phyloP scores from a whole-genome alignment of 2,888 invertebrate species.

The Agrotis clavis region DNA sequence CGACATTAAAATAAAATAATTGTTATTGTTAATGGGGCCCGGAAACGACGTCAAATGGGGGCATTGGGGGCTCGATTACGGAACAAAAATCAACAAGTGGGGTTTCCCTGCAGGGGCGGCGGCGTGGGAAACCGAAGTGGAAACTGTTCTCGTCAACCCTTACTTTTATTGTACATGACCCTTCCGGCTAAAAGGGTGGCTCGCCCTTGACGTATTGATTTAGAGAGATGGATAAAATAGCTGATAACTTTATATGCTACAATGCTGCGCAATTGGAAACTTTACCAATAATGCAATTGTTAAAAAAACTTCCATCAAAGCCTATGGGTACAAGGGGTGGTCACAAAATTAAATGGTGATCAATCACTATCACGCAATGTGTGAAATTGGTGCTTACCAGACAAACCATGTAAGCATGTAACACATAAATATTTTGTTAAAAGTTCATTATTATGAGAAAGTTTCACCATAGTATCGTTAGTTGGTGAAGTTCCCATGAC shows the following conservation, averaged over 20 bases:
- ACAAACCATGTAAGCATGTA: slow-evolving; percentile 7
- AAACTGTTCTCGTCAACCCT: slow-evolving; percentile 86
- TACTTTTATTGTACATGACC: slow-evolving; percentile 77
- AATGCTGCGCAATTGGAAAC: not conserved
- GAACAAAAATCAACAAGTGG: slow-evolving; percentile 87
- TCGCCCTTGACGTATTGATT: slow-evolving; percentile 59
- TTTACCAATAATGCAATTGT: not conserved
- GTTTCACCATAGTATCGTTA: slow-evolving; percentile 35
- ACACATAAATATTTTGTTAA: slow-evolving; percentile 48
- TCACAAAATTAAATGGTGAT: not conserved
- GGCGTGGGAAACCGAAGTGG: slow-evolving; percentile 87
- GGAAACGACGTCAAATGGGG: slow-evolving; percentile 82
- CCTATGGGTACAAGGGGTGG: not conserved
- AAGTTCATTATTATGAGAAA: slow-evolving; percentile 51
- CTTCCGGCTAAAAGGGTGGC: slow-evolving; percentile 76
- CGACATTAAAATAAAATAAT: slow-evolving; percentile 73
- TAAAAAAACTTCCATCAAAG: not conserved
- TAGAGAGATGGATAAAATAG: slow-evolving; percentile 43
- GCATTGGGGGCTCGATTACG: slow-evolving; percentile 79
- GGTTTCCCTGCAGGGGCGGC: slow-evolving; percentile 82
- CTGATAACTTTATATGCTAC: not conserved
- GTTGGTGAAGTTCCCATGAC: slow-evolving; percentile 52
- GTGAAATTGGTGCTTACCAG: not conserved
- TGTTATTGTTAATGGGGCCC: slow-evolving; percentile 76
- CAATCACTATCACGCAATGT: slow-evolving; percentile 14